Conservation (phyloP, 2,888 invertebrate species). For the Agrochola circellaris region DNA sequence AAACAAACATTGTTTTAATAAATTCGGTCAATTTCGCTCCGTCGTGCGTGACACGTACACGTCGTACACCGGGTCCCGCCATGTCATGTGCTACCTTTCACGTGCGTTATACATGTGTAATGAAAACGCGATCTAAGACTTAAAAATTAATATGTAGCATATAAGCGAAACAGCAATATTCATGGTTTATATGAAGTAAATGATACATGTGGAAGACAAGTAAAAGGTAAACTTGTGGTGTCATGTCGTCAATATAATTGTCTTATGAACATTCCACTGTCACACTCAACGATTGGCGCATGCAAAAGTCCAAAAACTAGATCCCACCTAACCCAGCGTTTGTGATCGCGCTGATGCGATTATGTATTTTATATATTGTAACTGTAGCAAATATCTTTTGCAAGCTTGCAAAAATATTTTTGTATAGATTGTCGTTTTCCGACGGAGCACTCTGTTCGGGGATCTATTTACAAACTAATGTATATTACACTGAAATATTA, state of each 20-base stretch:
- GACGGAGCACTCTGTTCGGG: conserved; percentile 76
- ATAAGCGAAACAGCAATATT: conserved; percentile 71
- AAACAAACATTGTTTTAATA: conserved; percentile 72
- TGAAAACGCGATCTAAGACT: conserved; percentile 64
- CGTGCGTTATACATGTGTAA: conserved; percentile 57
- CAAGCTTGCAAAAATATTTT: conserved; percentile 84
- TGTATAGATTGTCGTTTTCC: conserved; percentile 86
- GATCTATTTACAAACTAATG: conserved; percentile 88
- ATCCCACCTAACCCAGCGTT: conserved; percentile 86
- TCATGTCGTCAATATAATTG: conserved; percentile 69
- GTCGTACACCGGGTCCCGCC: conserved; percentile 42
- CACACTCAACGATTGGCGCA: conserved; percentile 81
- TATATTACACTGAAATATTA: conserved; percentile 85
- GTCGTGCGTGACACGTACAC: conserved; percentile 56
- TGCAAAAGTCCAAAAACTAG: conserved; percentile 83
- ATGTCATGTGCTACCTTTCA: conserved; percentile 51
- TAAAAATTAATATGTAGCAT: conserved; percentile 66
- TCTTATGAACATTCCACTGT: conserved; percentile 86
- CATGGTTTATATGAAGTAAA: conserved; percentile 54
- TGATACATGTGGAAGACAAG: conserved; percentile 67
- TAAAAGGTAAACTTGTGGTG: conserved; percentile 78
- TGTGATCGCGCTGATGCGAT: conserved; percentile 77
- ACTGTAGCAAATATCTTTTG: conserved; percentile 79
- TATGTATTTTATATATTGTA: conserved; percentile 72
- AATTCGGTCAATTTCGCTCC: conserved; percentile 67